These are phyloP conservation scores for Chydorus sphaericus DNA, from an alignment of 2,888 invertebrate species.

Conservation along the genomic window DNA sequence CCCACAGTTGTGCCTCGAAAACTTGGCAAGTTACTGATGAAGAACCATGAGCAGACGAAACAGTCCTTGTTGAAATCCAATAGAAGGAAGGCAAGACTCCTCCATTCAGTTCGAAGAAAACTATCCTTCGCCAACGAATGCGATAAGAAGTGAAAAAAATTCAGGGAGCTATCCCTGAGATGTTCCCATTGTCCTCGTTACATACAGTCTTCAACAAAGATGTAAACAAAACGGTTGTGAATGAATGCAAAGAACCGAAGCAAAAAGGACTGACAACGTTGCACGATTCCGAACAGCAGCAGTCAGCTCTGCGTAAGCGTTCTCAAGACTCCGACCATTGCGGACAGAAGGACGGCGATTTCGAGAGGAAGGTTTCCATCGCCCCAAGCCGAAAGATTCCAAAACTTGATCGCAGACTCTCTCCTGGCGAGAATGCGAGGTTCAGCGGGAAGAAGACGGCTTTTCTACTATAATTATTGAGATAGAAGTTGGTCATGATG, in stretches of 20 bases:
- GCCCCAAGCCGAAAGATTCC: not conserved
- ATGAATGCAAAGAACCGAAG: constrained; percentile 9
- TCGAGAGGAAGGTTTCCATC: not conserved
- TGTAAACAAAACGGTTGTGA: not conserved
- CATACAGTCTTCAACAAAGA: no score
- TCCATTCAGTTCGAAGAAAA: not conserved
- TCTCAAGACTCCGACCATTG: not conserved
- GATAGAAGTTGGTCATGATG: not conserved
- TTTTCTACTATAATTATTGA: not conserved
- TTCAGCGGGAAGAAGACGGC: not conserved
- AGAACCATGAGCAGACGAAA: constrained; percentile 13
- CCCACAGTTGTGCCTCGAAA: constrained; percentile 7
- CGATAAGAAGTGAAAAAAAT: no score
- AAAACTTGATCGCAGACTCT: not conserved
- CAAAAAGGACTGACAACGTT: not conserved
- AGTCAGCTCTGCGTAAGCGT: not conserved
- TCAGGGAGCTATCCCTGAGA: not conserved
- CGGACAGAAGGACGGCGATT: not conserved
- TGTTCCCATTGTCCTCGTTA: not conserved
- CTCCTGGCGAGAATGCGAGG: no score
- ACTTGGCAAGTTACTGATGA: constrained; percentile 1
- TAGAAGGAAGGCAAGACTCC: not conserved
- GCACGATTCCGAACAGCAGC: not conserved
- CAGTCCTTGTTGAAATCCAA: constrained; percentile 10
- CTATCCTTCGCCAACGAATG: no score